Percentiles rank a stretch among this genome's conserved stretches.
Evolutionary conservation across 2,888 invertebrate species (phyloP).

Genomic region (Chaitophorus viminalis): DNA sequence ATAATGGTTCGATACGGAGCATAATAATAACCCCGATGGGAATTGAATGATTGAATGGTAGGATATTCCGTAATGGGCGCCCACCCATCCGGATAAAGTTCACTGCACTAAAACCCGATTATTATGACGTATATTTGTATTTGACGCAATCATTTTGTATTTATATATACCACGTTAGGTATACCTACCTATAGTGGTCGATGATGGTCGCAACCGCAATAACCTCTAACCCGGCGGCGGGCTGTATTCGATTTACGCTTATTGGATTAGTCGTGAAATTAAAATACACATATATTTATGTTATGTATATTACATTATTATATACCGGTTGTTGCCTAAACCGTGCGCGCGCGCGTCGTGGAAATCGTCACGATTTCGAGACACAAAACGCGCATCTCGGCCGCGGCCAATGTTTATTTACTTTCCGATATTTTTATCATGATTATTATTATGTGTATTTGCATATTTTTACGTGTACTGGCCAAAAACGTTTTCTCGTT

Average conservation of each 20-base stretch:
- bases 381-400: not conserved
- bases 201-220: slow-evolving; percentile 26
- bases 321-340: not conserved
- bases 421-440: not conserved
- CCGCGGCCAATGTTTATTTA: not conserved
- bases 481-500: no score
- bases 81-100: slow-evolving; percentile 50
- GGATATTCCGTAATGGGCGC: slow-evolving; percentile 41
- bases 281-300: not conserved
- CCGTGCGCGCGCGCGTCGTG: not conserved
- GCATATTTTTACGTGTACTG: no score
- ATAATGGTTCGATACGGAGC: not conserved
- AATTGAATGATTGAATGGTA: slow-evolving; percentile 31
- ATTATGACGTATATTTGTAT: not conserved
- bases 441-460: no score
- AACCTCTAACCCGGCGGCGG: slow-evolving; percentile 38
- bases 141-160: no score
- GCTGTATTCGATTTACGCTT: slow-evolving; percentile 26
- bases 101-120: slow-evolving; percentile 56
- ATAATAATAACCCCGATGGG: not conserved
- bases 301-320: no score
- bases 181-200: no score
- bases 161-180: no score
- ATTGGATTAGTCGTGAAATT: slow-evolving; percentile 55
- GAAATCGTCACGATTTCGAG: slow-evolving; percentile 50